These are phyloP conservation scores for Apostichopus parvimensis DNA, from an alignment of 35 echinoderm and acorn worm species.

Conservation along the genomic window DNA sequence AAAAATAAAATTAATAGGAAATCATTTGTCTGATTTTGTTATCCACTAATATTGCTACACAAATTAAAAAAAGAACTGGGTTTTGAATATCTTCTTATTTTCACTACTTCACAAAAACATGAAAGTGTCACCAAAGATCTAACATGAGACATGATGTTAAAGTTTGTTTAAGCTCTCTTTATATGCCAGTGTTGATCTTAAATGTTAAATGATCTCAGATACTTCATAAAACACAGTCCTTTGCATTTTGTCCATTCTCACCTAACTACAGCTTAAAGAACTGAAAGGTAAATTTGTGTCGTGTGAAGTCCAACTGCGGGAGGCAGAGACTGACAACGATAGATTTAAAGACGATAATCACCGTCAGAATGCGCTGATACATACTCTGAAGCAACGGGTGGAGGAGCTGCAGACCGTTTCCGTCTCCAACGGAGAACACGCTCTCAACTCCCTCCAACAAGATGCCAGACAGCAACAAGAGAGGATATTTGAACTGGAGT, in stretches of 20 bases:
- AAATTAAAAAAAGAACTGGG: no score
- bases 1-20: no score
- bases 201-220: no score
- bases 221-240: no score
- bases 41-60: no score
- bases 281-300: slow-evolving; percentile 66
- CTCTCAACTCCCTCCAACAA: slow-evolving; percentile 82
- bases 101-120: no score
- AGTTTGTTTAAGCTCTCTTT: neutral
- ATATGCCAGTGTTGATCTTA: neutral
- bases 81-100: no score
- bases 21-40: no score
- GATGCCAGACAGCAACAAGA: slow-evolving; percentile 78
- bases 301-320: slow-evolving; percentile 75
- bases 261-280: slow-evolving; percentile 64
- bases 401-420: slow-evolving; percentile 54
- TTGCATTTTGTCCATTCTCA: neutral
- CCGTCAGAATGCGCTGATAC: slow-evolving; percentile 71
- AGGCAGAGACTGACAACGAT: slow-evolving; percentile 62
- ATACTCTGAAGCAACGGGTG: slow-evolving; percentile 68
- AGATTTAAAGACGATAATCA: slow-evolving; percentile 59
- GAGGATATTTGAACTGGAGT: slow-evolving; percentile 85
- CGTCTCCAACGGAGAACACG: slow-evolving; percentile 66
- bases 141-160: neutral
- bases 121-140: no score